A percentile compares a stretch with the other conserved stretches of the same genome.
phyloP scores from a whole-genome alignment of 1,140 invertebrate genomes.

The Chionoecetes opilio region DNA sequence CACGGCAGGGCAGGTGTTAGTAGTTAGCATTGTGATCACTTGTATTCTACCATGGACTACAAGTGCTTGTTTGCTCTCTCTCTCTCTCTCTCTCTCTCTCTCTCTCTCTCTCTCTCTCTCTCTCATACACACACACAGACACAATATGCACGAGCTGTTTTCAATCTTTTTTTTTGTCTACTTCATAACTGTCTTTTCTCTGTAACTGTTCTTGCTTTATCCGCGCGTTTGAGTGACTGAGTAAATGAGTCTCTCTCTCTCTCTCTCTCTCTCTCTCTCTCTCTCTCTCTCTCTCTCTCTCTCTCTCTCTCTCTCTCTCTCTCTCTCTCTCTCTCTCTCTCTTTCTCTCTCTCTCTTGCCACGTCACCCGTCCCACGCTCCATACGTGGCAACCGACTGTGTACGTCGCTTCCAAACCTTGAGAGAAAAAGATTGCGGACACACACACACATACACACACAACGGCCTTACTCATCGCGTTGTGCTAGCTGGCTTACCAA shows the following conservation, averaged over 20 bases:
- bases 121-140: neutral
- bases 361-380: constrained; percentile 9
- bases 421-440: constrained; percentile 3
- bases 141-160: neutral
- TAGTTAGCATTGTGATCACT: neutral
- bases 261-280: constrained; percentile 18
- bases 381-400: neutral
- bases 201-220: constrained; percentile 36
- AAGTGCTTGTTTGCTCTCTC: constrained; percentile 35
- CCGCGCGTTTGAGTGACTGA: constrained; percentile 9
- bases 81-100: constrained; percentile 45
- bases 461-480: constrained; percentile 1
- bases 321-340: neutral
- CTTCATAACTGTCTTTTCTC: neutral
- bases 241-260: neutral
- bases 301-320: constrained; percentile 17
- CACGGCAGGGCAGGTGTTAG: neutral
- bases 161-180: neutral
- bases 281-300: constrained; percentile 44
- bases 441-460: constrained; percentile 5
- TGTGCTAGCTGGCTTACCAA: too few relatives aligned
- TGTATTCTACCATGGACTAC: neutral
- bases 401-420: neutral
- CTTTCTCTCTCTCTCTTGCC: constrained; percentile 36
- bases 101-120: constrained; percentile 51